Percentiles rank a stretch among this genome's conserved stretches.
Evolutionary conservation across 2,797 vertebrate species (phyloP).

Genomic region (Spinibarbus caldwelli): DNA sequence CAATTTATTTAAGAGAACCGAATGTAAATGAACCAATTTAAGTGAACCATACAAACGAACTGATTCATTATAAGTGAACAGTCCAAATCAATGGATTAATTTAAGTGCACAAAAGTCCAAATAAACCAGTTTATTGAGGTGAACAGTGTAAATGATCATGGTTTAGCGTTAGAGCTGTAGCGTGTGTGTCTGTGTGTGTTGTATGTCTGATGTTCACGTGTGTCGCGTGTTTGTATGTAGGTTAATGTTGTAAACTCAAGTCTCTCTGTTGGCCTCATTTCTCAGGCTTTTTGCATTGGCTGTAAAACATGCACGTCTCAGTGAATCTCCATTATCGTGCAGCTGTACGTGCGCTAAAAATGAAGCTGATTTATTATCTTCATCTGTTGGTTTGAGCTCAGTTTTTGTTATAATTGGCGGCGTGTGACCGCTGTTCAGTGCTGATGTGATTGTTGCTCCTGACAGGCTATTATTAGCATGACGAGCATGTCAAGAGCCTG

Average conservation of each 20-base stretch:
- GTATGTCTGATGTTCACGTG: neutral
- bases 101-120: too few species aligned
- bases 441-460: neutral
- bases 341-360: neutral
- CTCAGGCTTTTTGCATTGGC: neutral
- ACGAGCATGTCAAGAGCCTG: neutral
- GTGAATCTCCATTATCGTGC: neutral
- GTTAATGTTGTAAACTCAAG: neutral
- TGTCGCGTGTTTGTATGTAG: too few species aligned
- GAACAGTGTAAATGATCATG: neutral
- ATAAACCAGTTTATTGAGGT: too few species aligned
- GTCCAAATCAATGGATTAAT: too few species aligned
- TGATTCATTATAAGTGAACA: too few species aligned
- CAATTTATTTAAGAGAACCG: too few species aligned
- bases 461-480: conserved; percentile 4
- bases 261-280: neutral
- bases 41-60: too few species aligned
- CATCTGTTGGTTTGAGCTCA: neutral
- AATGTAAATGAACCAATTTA: too few species aligned
- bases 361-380: neutral
- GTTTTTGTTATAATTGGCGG: neutral
- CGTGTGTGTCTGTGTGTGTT: neutral
- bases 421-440: too few species aligned
- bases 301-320: too few species aligned
- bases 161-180: too few species aligned